A percentile compares a stretch with the other conserved stretches of the same genome.
Evolutionary conservation across 2,888 invertebrate species (phyloP).

Genomic region (Pherbina coryleti): DNA sequence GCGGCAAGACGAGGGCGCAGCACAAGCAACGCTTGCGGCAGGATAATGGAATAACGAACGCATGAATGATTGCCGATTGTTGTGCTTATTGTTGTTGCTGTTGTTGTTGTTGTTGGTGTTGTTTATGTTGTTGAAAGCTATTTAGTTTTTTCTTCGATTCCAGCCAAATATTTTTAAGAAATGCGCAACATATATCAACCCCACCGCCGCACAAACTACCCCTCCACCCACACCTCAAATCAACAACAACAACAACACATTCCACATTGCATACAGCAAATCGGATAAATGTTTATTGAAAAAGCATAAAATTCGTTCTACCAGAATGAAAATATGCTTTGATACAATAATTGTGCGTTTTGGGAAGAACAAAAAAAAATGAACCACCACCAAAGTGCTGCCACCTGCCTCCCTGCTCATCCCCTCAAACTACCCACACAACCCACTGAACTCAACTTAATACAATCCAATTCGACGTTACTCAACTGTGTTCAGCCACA

Average conservation of each 20-base stretch:
- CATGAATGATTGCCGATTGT: conserved; percentile 59
- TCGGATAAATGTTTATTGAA: conserved; percentile 71
- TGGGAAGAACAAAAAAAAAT: not conserved
- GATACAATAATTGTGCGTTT: conserved; percentile 63
- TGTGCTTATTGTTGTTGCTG: conserved; percentile 22
- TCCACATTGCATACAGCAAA: conserved; percentile 55
- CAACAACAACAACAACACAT: conserved; percentile 53
- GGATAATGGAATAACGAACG: conserved; percentile 63
- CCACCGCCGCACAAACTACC: conserved; percentile 30
- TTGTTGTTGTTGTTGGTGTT: conserved; percentile 8
- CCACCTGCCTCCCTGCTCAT: not conserved
- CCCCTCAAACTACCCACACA: not conserved
- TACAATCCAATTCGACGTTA: conserved; percentile 33
- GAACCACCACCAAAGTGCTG: conserved; percentile 32
- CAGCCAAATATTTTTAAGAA: conserved; percentile 19
- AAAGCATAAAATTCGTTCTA: conserved; percentile 71
- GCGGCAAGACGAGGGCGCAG: not conserved
- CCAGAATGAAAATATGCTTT: conserved; percentile 71
- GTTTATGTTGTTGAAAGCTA: not conserved
- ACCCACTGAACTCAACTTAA: conserved; percentile 8
- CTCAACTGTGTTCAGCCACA: not conserved
- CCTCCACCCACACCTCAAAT: not conserved
- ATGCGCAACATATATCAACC: conserved; percentile 32
- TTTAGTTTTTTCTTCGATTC: not conserved
- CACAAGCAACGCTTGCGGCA: conserved; percentile 41